Base-by-base conservation (phyloP, 2,888 invertebrate species). In the Melipona beecheii region DNA sequence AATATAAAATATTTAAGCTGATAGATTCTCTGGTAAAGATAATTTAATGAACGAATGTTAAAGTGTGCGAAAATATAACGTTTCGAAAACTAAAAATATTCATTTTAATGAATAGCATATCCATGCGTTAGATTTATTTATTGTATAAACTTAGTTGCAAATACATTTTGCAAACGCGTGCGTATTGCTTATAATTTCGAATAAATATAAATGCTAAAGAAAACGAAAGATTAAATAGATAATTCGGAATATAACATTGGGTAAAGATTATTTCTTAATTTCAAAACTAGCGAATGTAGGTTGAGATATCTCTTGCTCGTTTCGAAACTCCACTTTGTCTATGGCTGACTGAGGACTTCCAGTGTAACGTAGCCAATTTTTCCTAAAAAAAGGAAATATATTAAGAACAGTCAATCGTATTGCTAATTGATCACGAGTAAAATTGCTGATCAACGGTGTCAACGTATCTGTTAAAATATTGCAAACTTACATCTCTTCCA, bases 261-360 rank as follows among this genome's bases (percentile, higher is more conserved):
- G 31, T 0, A 4, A 24, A n/a, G 49, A 19, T 64, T 84, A 92
- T 81, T 90, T 90, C 85, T 95, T 95, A 72, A 96, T 96, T 36
- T 92, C 91, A 89, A 97, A 97, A 77, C 95, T 92, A 0, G 94
- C 86, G 86, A 95, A 96, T 0, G 95, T 94, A 78, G 93, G 96
- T 4, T 95, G 93, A 0, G 93, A 70, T n/a, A 97, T 95, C 82
- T 95, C 95, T 84, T 95, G 95, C 82, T 96, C 95, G 91, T 97
- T 96, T 27, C 95, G 95, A 93, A 98, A 98, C 84, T 96, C 96
- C 0, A 96, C 96, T 93, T 96, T 97, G 15, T 97, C 97, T 87
- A 98, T 97, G 86, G 95, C 95, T 68, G 97, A 97, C 86, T 96
- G 95, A 0, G 97, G 97, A 93, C 98, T 98, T 64, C 98, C 98